These are phyloP conservation scores for Hyperoplus lanceolatus DNA, from an alignment of 2,797 vertebrate species.

Conservation along the genomic window DNA sequence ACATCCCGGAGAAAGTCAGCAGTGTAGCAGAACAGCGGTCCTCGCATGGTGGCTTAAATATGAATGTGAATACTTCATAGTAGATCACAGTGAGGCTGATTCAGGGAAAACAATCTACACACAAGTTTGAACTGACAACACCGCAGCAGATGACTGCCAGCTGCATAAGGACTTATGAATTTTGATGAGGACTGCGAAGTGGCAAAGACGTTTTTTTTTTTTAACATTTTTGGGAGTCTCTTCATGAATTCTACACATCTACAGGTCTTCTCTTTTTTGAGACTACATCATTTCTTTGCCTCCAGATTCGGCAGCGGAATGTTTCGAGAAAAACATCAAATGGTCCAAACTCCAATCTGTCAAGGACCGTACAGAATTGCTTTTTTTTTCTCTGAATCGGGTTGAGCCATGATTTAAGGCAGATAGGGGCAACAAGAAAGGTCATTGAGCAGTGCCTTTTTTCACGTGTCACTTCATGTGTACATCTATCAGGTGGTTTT, in stretches of 20 bases:
- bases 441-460: conserved; percentile 41
- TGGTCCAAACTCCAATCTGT: conserved; percentile 25
- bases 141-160: conserved; percentile 43
- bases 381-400: conserved; percentile 12
- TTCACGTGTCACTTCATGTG: conserved; percentile 60
- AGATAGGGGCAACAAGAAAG: conserved; percentile 32
- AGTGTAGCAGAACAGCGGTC: conserved; percentile 41
- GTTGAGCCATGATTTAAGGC: neutral
- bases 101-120: conserved; percentile 34
- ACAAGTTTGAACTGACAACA: conserved; percentile 16
- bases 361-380: neutral
- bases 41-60: conserved; percentile 23
- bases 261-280: neutral
- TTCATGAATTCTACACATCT: conserved; percentile 8
- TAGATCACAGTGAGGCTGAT: conserved; percentile 30
- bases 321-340: conserved; percentile 2
- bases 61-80: conserved; percentile 35
- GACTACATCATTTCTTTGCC: conserved; percentile 33
- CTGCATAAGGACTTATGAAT: conserved; percentile 43
- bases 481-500: conserved; percentile 74
- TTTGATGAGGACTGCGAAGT: conserved; percentile 25
- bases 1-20: conserved; percentile 58
- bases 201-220: neutral
- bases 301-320: conserved; percentile 20
- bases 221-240: neutral